phyloP scores from a whole-genome alignment of 53 echinoderm and acorn worm species.

The Henricia sp. region DNA sequence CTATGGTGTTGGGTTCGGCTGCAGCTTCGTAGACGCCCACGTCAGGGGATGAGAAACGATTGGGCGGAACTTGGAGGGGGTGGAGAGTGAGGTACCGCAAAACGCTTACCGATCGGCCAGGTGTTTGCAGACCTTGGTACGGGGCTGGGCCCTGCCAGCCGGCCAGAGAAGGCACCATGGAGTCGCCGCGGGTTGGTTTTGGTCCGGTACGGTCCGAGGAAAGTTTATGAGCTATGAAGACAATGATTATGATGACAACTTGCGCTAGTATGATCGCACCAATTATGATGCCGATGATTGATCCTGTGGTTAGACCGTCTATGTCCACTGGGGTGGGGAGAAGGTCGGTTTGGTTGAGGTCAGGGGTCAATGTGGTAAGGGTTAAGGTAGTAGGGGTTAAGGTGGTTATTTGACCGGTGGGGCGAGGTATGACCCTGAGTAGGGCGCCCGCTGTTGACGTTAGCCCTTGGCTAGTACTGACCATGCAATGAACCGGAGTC shows the following conservation, averaged over 20 bases:
- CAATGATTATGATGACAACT: constrained; percentile 8
- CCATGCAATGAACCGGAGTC: constrained; percentile 63
- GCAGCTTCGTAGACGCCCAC: constrained; percentile 33
- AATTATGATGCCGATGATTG: constrained; percentile 23
- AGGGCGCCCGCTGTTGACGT: constrained; percentile 56
- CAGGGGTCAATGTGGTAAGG: constrained; percentile 16
- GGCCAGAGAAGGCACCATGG: constrained; percentile 39
- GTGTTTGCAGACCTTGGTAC: constrained; percentile 19
- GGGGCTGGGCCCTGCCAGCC: constrained; percentile 24
- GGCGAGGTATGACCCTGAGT: constrained; percentile 29
- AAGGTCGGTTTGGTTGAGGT: constrained; percentile 24
- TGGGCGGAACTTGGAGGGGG: constrained; percentile 21
- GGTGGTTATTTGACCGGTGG: background rate
- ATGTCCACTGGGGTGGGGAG: background rate
- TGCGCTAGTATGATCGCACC: constrained; percentile 24
- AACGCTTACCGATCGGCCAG: background rate
- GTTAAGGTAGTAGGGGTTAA: background rate
- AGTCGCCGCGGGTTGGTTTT: background rate
- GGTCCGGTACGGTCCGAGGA: background rate
- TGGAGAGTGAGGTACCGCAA: constrained; percentile 32
- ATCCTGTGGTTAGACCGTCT: background rate
- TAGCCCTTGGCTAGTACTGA: constrained; percentile 50
- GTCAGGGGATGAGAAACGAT: constrained; percentile 5
- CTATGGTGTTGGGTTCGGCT: background rate
- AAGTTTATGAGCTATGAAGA: constrained; percentile 27